phyloP scores from a whole-genome alignment of 2,888 invertebrate genomes.

The Pyrocoelia pectoralis region DNA sequence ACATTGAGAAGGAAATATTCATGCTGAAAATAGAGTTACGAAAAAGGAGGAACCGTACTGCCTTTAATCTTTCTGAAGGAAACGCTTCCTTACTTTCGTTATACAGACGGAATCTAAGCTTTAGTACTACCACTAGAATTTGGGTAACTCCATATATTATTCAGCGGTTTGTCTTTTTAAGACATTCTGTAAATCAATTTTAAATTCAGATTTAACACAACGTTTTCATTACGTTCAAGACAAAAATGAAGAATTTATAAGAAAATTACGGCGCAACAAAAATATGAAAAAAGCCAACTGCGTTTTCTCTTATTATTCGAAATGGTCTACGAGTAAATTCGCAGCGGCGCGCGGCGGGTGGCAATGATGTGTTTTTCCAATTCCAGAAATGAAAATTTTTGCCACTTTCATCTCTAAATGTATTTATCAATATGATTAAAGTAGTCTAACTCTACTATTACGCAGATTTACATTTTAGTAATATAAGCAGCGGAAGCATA shows the following conservation, averaged over 20 bases:
- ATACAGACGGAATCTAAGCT: constrained; percentile 24
- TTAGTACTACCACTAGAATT: constrained; percentile 32
- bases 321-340: background rate
- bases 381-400: background rate
- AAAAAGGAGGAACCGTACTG: constrained; percentile 43
- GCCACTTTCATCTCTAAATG: background rate
- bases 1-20: constrained; percentile 51
- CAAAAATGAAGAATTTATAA: background rate
- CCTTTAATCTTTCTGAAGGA: constrained; percentile 51
- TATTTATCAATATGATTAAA: constrained; percentile 1
- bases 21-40: constrained; percentile 53
- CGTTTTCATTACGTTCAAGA: background rate
- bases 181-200: constrained; percentile 17
- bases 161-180: constrained; percentile 27
- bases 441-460: background rate
- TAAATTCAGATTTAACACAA: background rate
- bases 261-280: background rate
- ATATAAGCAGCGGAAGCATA: background rate
- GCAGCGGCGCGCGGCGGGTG: background rate
- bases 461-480: background rate
- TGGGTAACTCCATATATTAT: constrained; percentile 28
- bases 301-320: background rate
- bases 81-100: constrained; percentile 33
- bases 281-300: background rate
- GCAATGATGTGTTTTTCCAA: constrained; percentile 1